phyloP scores from a whole-genome alignment of 2,113 vertebrate genomes.

The human (Homo sapiens) region GRCh38 chr5:121474001-121474500 shows the following conservation, averaged over 20 bases:
- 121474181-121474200: background rate
- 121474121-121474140: background rate
- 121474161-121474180: background rate
- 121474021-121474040: background rate
- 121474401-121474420: background rate
- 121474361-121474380: background rate
- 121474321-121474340: background rate
- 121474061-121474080: background rate
- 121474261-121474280: background rate
- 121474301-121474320: background rate
- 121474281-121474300: background rate
- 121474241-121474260: background rate
- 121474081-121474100: background rate
- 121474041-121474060: background rate
- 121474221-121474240: background rate
- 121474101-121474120: background rate
- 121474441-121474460: background rate
- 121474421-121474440: background rate
- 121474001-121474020: background rate
- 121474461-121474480: background rate
- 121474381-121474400: background rate
- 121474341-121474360: background rate
- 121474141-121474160: background rate
- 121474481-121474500: background rate
- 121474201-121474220: background rate